These are phyloP conservation scores for Habropoda laboriosa DNA, from an alignment of 1,140 invertebrate species.

Conservation along the genomic window DNA sequence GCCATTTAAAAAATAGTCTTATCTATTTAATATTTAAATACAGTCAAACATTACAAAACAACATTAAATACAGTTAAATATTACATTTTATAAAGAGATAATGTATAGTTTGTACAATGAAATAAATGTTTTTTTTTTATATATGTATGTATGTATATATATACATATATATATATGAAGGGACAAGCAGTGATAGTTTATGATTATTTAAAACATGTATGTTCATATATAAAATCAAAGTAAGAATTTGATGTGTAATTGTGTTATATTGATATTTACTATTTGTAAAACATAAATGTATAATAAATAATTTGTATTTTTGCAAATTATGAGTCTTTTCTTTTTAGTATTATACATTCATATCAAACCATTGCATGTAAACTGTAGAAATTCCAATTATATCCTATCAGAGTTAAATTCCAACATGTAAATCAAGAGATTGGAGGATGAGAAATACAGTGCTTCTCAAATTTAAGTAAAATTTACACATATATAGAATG, in stretches of 20 bases:
- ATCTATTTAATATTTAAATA: constrained; percentile 32
- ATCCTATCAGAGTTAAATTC: constrained; percentile 31
- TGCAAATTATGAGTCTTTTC: background rate
- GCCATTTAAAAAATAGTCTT: constrained; percentile 3
- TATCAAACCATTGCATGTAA: background rate
- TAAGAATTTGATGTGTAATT: constrained; percentile 4
- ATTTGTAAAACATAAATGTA: constrained; percentile 13
- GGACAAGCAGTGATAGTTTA: background rate
- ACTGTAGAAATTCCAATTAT: constrained; percentile 9
- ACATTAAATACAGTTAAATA: background rate
- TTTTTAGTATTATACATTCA: background rate
- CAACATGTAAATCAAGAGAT: constrained; percentile 40
- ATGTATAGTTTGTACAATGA: constrained; percentile 8
- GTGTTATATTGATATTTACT: constrained; percentile 24
- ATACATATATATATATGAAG: background rate
- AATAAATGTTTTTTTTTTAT: background rate
- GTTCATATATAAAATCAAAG: background rate
- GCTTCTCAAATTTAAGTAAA: constrained; percentile 45
- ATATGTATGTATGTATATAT: background rate
- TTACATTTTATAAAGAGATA: constrained; percentile 10
- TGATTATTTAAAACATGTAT: background rate
- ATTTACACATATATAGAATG: background rate
- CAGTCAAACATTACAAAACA: constrained; percentile 21
- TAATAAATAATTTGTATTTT: constrained; percentile 33
- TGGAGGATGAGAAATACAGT: constrained; percentile 38